phyloP scores from a whole-genome alignment of 2,797 vertebrate species.

The Jordanella pulchra region DNA sequence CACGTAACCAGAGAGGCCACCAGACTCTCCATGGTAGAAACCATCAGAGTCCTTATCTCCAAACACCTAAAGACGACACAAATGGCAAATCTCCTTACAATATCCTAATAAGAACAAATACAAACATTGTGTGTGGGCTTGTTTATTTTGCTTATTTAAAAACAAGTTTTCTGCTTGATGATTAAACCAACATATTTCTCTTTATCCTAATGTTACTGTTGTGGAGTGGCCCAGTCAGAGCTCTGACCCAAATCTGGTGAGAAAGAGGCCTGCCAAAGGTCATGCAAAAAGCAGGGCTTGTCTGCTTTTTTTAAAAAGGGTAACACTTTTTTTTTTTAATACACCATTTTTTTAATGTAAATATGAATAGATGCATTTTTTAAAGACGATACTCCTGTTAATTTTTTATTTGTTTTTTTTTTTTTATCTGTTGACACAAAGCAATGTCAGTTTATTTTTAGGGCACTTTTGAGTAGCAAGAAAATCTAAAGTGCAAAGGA shows the following conservation, averaged over 20 bases:
- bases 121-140: background rate
- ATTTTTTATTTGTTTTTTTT: background rate
- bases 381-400: background rate
- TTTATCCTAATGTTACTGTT: background rate
- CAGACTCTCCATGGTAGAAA: slow-evolving; percentile 89
- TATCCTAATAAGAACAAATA: background rate
- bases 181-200: background rate
- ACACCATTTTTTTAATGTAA: background rate
- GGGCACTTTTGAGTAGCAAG: too few relatives aligned
- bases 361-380: background rate
- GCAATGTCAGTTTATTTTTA: too few relatives aligned
- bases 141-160: background rate
- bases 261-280: background rate
- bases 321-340: background rate
- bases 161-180: background rate
- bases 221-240: background rate
- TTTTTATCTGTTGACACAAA: too few relatives aligned
- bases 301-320: background rate
- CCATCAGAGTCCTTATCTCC: slow-evolving; percentile 93
- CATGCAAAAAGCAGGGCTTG: background rate
- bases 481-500: too few relatives aligned
- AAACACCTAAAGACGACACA: slow-evolving; percentile 78
- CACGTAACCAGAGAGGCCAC: slow-evolving; percentile 87
- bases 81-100: background rate
- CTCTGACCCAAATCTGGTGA: background rate